Base-by-base conservation (phyloP, 2,888 invertebrate genomes). In the Eledona agricola region DNA sequence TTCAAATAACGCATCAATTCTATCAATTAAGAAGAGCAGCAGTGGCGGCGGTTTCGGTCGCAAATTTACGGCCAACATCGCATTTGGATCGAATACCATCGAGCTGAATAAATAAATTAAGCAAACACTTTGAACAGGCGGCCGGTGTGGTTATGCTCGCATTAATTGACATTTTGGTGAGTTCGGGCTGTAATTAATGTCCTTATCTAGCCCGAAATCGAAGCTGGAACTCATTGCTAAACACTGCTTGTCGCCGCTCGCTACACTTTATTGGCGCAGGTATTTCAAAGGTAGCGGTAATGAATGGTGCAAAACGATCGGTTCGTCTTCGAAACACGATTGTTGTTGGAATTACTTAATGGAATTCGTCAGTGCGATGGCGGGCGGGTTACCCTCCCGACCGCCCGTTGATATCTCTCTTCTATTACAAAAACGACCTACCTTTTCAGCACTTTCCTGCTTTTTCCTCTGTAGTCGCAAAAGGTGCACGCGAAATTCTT, bases 401-500 rank as follows among this genome's bases (percentile, higher is more conserved):
- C 13, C 22, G 11, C 42, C 22, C 15, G 25, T 53, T 47, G 40
- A 49, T 38, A 15, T 53, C 53, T 52, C 28, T 46, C 19, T 19
- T 22, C 9, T 12, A 40, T n/a, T n/a, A n/a, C n/a, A n/a, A n/a
- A n/a, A n/a, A n/a, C n/a, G n/a, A 20, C 67, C 69, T 72, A 83
- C 84, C 82, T 80, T 23, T 72, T 74, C 13, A 84, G 72, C 54
- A 77, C 77, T 34, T 69, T 67, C 51, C 75, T 77, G 4, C 79
- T 82, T 66, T 83, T 83, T 45, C 82, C 81, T 40, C 75, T 75
- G 64, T 83, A 83, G 5, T 66, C 71, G 66, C 84, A 85, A 2
- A 72, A 64, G 7, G 72, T 60, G 62, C 85, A 85, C 34, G 71
- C 65, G 62, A 77, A 81, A 16, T 79, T 77, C 47, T 77, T 74